A percentile compares a stretch with the other conserved stretches of the same genome.
phyloP scores from a whole-genome alignment of 2,888 invertebrate genomes.

The Agonopterix alstromeriana region DNA sequence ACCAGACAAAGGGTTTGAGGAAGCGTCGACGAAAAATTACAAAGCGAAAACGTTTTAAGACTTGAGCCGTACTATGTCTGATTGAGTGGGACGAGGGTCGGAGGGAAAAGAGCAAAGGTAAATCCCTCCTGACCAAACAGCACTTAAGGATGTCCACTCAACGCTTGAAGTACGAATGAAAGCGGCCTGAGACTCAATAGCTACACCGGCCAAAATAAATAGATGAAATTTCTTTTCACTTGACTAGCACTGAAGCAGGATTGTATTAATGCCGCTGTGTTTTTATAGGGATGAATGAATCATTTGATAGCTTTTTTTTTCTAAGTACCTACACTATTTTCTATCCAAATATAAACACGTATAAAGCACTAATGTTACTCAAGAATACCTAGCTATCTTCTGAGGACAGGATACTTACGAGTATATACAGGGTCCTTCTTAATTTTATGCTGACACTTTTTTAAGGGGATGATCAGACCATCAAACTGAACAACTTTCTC shows the following conservation, averaged over 20 bases:
- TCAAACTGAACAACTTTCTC: too few relatives aligned
- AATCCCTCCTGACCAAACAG: constrained; percentile 71
- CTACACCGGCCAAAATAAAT: constrained; percentile 48
- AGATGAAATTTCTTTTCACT: constrained; percentile 52
- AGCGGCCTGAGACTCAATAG: constrained; percentile 34
- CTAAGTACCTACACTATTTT: too few relatives aligned
- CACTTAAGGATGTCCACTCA: constrained; percentile 72
- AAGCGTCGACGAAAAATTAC: constrained; percentile 30
- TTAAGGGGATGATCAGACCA: too few relatives aligned
- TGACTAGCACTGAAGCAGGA: constrained; percentile 22
- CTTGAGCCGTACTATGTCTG: constrained; percentile 41
- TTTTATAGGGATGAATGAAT: too few relatives aligned
- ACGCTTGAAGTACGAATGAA: constrained; percentile 48
- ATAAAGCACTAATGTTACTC: too few relatives aligned
- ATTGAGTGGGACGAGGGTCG: constrained; percentile 60
- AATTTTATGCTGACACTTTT: too few relatives aligned
- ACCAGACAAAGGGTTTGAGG: not conserved
- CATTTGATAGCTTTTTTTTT: too few relatives aligned
- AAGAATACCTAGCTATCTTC: too few relatives aligned
- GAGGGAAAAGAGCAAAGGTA: constrained; percentile 68
- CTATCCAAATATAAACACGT: too few relatives aligned
- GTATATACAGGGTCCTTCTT: too few relatives aligned
- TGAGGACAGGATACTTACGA: too few relatives aligned
- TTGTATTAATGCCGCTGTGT: constrained; percentile 24
- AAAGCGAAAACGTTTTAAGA: constrained; percentile 43